Base-by-base conservation (phyloP, 2,113 vertebrate genomes). In the Paradoxurus hermaphroditus region DNA sequence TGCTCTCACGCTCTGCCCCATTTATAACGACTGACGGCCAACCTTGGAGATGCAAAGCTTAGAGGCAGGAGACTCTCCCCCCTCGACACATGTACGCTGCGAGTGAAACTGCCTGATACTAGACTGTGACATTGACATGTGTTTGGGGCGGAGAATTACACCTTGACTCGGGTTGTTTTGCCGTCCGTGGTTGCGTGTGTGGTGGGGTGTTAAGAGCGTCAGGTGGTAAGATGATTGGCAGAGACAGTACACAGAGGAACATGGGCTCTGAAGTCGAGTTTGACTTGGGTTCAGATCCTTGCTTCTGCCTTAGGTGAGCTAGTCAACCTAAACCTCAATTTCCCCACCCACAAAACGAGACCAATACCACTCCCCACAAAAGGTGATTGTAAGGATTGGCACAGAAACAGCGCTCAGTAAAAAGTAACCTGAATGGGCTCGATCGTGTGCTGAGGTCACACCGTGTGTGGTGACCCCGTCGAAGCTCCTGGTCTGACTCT, bases 121-220 rank as follows among this genome's bases (percentile, higher is more conserved):
- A 90, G 73, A 68, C 78, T 36, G 70, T 91, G 88, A 92, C 75
- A 49, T 4, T 82, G 86, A 94, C 49, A 85, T 75, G 83, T 75
- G 56, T 73, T 90, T 95, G 79, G 78, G 56, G 53, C 91, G 39
- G 85, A 51, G 94, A 89, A 62, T 93, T 86, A 65, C 44, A 96
- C 86, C 72, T 86, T 14, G 4, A 68, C 31, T 82, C 39, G 78
- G 68, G 63, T 88, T 86, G 63, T 49, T 93, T 68, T 77, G 89
- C 92, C 34, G 4, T 49, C 88, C 84, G 34, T n/a, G 73, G 83
- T 59, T 85, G 51, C 19, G 16, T 53, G 70, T 49, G 39, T 49
- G 59, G 77, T 77, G 39, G 84, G 68, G 36, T 81, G 18, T 86
- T 62, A 53, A 53, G 65, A 44, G 56, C 89, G 25, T 93, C 25